Conservation (phyloP, 37 sponge, comb jelly and placozoan species). For the Halisarca cf. caerulea region DNA sequence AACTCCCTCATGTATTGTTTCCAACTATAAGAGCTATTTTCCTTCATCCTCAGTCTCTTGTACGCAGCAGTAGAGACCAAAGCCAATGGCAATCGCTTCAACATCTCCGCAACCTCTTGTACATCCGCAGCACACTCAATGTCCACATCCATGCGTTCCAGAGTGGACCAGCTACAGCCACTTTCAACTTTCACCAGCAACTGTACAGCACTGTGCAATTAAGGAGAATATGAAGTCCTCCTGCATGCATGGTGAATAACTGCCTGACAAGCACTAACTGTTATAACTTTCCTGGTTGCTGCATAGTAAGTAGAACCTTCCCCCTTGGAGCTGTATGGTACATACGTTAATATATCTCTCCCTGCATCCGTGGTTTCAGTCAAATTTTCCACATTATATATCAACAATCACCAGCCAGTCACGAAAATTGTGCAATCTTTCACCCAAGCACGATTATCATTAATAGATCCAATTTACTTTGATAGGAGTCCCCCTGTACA, state of each 20-base stretch:
- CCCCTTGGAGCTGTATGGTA: neutral
- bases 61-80: slow-evolving; percentile 11
- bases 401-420: slow-evolving; percentile 19
- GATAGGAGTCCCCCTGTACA: neutral
- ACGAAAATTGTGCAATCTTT: neutral
- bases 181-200: neutral
- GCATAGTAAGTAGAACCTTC: slow-evolving; percentile 4
- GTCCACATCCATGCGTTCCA: too few species aligned
- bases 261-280: neutral
- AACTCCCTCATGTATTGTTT: neutral
- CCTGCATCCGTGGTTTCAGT: neutral
- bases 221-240: too few species aligned
- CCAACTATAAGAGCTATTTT: neutral
- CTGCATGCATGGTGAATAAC: too few species aligned
- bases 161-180: too few species aligned
- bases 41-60: slow-evolving; percentile 1
- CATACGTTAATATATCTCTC: neutral
- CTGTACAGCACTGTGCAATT: neutral
- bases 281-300: neutral
- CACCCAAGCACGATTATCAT: neutral
- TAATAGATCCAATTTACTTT: neutral
- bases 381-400: slow-evolving; percentile 5
- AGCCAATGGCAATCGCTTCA: neutral
- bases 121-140: neutral
- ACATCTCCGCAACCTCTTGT: neutral